Base-by-base conservation (phyloP, 2,888 invertebrate genomes). In the Mylabris sibirica region DNA sequence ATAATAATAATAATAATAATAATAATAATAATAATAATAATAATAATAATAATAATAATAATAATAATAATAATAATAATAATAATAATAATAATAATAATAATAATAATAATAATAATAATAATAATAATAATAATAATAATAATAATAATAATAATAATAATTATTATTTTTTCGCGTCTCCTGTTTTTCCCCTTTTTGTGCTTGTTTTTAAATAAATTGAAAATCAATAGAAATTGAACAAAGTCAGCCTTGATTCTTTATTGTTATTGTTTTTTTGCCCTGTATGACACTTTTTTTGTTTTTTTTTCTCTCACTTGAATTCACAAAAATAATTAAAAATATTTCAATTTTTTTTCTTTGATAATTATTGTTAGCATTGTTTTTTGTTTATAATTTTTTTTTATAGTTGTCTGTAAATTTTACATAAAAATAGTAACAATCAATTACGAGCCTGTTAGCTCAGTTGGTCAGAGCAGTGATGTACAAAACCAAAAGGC, bases 161-260 rank as follows among this genome's bases (percentile, higher is more conserved):
- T 8, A 44, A 5, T 11, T 38, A 2, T 38, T 38, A 5, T 17
- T 44, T 17, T 44, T 44, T n/a, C 14, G 4, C 4, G 12, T 41
- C 14, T n/a, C 14, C 4, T 44, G 44, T 44, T 38, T 38, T 38
- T 38, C 38, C 14, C 14, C 38, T 38, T 38, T n/a, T 38, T 38
- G 38, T 38, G 11, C 14, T 38, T 38, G 14, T 38, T 38, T 38
- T 38, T 12, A 14, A 14, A 38, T 38, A 17, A 44, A 17, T 44
- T 17, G 44, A 44, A 44, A n/a, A 44, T 44, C 44, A 44, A 44
- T 44, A 44, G n/a, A 44, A 44, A 44, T 38, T 12, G 12, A 38
- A 38, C 44, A 44, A 44, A 44, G 17, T 44, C 44, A 44, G 44
- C 44, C 44, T 44, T 44, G 44, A 17, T 44, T 44, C 17, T 44